phyloP scores from a whole-genome alignment of 2,888 invertebrate species.

The Xestia sexstrigata region DNA sequence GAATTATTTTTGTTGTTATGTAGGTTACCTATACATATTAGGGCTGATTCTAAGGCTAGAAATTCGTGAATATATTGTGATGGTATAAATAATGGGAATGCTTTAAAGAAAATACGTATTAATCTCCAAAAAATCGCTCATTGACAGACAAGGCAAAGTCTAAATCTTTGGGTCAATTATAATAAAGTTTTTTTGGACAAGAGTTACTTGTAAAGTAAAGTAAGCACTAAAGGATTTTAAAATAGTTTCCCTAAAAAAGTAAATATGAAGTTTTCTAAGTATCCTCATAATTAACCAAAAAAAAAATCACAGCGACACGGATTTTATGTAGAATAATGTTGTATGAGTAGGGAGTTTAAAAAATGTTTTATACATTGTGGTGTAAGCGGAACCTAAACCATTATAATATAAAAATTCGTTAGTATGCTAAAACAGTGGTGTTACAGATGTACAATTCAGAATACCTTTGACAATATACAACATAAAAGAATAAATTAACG shows the following conservation, averaged over 20 bases:
- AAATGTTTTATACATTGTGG: background rate
- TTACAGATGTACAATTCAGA: constrained; percentile 14
- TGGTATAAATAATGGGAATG: too few relatives aligned
- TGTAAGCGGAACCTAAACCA: background rate
- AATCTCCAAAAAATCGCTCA: too few relatives aligned
- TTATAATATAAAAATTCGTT: constrained; percentile 10
- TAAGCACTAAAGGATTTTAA: too few relatives aligned
- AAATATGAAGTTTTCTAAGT: background rate
- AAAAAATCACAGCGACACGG: background rate
- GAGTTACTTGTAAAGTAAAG: too few relatives aligned
- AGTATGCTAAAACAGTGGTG: constrained; percentile 11
- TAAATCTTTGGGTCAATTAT: too few relatives aligned
- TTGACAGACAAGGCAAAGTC: too few relatives aligned
- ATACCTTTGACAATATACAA: constrained; percentile 27
- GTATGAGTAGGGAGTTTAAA: background rate
- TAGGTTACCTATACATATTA: background rate
- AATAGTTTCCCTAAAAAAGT: too few relatives aligned
- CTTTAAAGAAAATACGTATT: too few relatives aligned
- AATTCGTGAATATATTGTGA: too few relatives aligned
- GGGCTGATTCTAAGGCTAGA: background rate
- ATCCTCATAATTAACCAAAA: background rate
- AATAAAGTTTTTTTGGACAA: too few relatives aligned
- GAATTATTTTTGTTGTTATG: background rate
- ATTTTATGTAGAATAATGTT: background rate
- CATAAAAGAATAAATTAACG: constrained; percentile 38